These are phyloP conservation scores for Micrasema minimum DNA, from an alignment of 1,140 invertebrate genomes.

Conservation along the genomic window DNA sequence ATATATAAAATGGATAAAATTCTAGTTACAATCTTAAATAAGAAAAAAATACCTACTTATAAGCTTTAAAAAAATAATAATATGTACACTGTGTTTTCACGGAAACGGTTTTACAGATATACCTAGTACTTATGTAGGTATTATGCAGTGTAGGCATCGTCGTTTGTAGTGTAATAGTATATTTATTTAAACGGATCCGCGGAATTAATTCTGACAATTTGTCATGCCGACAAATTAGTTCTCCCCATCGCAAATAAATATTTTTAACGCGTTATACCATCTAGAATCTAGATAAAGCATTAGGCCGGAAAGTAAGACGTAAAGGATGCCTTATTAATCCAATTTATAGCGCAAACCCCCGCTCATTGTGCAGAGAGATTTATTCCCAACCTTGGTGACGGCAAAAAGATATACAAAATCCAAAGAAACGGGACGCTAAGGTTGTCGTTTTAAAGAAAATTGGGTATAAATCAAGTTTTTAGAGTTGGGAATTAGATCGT, in stretches of 20 bases:
- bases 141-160: too few relatives aligned
- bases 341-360: constrained; percentile 22
- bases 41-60: too few relatives aligned
- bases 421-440: constrained; percentile 7
- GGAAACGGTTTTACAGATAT: too few relatives aligned
- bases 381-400: constrained; percentile 40
- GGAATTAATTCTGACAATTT: constrained; percentile 27
- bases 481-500: neutral
- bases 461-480: constrained; percentile 48
- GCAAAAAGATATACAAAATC: constrained; percentile 26
- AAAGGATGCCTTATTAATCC: constrained; percentile 42
- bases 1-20: too few relatives aligned
- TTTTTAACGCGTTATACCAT: constrained; percentile 37
- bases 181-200: constrained; percentile 5
- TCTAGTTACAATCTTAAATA: too few relatives aligned
- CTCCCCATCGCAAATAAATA: constrained; percentile 24
- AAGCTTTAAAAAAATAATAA: too few relatives aligned
- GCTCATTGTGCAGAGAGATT: constrained; percentile 28
- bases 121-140: too few relatives aligned
- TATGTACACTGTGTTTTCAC: too few relatives aligned
- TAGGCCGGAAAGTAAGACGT: constrained; percentile 32
- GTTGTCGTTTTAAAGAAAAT: constrained; percentile 50
- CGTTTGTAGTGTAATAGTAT: neutral
- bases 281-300: constrained; percentile 38
- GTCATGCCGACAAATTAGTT: constrained; percentile 33